Base-by-base conservation (phyloP, 1,140 invertebrate species). In the Triops longicaudatus region DNA sequence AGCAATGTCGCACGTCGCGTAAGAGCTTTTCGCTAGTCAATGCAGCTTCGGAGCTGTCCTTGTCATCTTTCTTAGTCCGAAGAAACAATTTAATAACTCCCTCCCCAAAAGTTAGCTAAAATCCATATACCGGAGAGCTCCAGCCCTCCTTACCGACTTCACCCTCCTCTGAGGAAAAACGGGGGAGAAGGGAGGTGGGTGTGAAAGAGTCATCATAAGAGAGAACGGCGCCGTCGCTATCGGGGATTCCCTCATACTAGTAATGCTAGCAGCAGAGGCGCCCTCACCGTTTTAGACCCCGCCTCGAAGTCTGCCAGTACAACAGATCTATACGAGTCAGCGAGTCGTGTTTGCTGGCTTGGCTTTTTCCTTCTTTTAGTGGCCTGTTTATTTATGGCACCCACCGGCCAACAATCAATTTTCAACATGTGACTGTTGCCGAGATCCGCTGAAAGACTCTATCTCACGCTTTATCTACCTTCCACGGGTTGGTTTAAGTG, bases 241-340 rank as follows among this genome's bases (percentile, higher is more conserved):
- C 50, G 50, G 50, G 50, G 50, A n/a, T 63, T 63, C 31, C 50
- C 50, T 17, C 50, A 63, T 63, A 14, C 22, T 3, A 22, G 50
- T 6, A 17, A 22, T 63, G 50, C 5, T 22, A 9, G 50, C n/a
- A 37, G 7, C 31, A 37, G 31, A 37, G 31, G 31, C 31, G 31
- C 31, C 31, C 31, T 37, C 31, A 37, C 50, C 50, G 14, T 17
- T 63, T 63, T 63, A 63, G 50, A 63, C 50, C 50, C 50, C 50
- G 50, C 50, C 50, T 63, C 50, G 50, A 9, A 63, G 50, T 63
- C 50, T 63, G 50, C 50, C 50, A 63, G 50, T 63, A 63, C 50
- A 63, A 22, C 50, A 10, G 50, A 63, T 63, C 50, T 63, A 63
- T 63, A 63, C 50, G 14, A 63, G 50, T 22, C 14, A 63, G 50